A percentile compares a stretch with the other conserved stretches of the same genome.
Conservation (phyloP, 2,797 vertebrate species). For the Oreonectes daqikongensis region DNA sequence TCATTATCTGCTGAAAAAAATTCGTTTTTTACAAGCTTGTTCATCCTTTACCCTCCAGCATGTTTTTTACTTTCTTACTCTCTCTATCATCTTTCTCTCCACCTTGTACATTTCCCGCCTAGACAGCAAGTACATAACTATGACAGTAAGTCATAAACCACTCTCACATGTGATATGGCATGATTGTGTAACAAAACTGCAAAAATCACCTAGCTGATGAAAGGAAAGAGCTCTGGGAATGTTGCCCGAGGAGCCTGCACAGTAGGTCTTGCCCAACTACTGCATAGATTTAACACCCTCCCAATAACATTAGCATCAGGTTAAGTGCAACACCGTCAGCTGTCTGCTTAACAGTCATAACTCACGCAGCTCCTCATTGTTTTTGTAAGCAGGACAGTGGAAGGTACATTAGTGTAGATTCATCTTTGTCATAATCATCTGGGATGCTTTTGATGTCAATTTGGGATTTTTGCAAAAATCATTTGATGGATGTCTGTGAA, state of each 20-base stretch:
- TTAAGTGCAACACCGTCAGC: slow-evolving; percentile 38
- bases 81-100: neutral
- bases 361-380: slow-evolving; percentile 28
- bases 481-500: slow-evolving; percentile 23
- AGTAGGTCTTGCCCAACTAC: neutral
- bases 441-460: slow-evolving; percentile 33
- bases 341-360: neutral
- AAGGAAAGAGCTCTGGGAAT: slow-evolving; percentile 8
- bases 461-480: slow-evolving; percentile 26
- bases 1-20: neutral
- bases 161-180: neutral
- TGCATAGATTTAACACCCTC: slow-evolving; percentile 20
- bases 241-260: slow-evolving; percentile 14
- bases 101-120: neutral
- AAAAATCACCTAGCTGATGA: slow-evolving; percentile 19
- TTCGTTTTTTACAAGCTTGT: neutral
- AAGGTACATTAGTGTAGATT: slow-evolving; percentile 32
- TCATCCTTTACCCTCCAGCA: slow-evolving; percentile 4
- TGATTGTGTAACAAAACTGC: slow-evolving; percentile 40
- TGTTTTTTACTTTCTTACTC: neutral
- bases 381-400: slow-evolving; percentile 30
- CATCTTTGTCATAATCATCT: slow-evolving; percentile 42
- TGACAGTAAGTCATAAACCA: neutral
- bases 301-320: slow-evolving; percentile 16
- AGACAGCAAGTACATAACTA: slow-evolving; percentile 1